A percentile compares a stretch with the other conserved stretches of the same genome.
These are phyloP conservation scores for Pelobates fuscus DNA, from an alignment of 2,113 vertebrate species.

Conservation along the genomic window DNA sequence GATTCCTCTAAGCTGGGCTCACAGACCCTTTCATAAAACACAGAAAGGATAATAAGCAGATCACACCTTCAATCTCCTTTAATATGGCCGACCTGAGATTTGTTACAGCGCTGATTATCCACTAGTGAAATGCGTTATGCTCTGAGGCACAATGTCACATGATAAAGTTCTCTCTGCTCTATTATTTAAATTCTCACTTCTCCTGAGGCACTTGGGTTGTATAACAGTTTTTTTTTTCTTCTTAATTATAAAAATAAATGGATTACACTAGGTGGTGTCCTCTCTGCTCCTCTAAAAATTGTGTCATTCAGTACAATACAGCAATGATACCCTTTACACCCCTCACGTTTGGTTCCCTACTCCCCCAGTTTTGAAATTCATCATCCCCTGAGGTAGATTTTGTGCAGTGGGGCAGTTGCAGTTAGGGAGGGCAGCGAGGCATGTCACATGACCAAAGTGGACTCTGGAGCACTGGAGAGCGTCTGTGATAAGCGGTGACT, in stretches of 20 bases:
- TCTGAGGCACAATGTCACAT: too few relatives aligned
- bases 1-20: too few relatives aligned
- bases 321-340: background rate
- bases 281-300: background rate
- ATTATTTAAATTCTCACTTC: background rate
- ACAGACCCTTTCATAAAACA: too few relatives aligned
- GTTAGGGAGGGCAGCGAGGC: background rate
- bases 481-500: background rate
- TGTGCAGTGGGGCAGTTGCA: background rate
- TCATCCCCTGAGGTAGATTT: conserved; percentile 30
- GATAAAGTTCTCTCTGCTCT: too few relatives aligned
- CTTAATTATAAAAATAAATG: background rate
- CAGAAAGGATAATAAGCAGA: background rate
- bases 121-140: too few relatives aligned
- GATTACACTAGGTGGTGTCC: background rate
- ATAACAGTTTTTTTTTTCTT: background rate
- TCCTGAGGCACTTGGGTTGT: background rate
- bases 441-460: conserved; percentile 32
- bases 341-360: background rate
- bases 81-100: background rate
- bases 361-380: background rate
- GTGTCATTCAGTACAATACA: background rate
- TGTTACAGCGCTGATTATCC: too few relatives aligned
- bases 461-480: background rate
- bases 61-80: background rate